Evolutionary conservation across 2,113 vertebrate genomes (phyloP).

Genomic region (Oreochromis tanganicae): DNA sequence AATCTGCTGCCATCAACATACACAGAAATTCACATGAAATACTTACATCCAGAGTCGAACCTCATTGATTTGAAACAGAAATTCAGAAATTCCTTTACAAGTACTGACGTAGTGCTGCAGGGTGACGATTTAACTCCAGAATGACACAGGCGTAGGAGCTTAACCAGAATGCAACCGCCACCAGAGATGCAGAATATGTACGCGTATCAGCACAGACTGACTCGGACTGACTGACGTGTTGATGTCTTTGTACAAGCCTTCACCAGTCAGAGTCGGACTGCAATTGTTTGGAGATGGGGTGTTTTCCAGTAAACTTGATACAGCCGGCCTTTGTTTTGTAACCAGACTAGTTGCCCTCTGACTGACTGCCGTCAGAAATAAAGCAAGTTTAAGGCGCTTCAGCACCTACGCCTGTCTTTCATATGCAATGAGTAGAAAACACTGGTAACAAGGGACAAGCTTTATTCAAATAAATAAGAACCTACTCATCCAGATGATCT

Average conservation of each 20-base stretch:
- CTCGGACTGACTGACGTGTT: fast-evolving
- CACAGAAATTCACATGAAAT: background rate
- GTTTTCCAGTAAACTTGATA: background rate
- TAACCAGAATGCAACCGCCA: background rate
- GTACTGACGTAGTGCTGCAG: background rate
- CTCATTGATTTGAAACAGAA: background rate
- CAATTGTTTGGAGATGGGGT: background rate
- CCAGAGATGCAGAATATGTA: background rate
- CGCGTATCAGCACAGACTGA: fast-evolving
- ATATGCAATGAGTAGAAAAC: background rate
- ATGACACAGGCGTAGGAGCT: background rate
- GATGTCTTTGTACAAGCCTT: background rate
- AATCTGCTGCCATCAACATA: background rate
- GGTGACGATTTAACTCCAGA: background rate
- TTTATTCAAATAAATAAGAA: background rate
- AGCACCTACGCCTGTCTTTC: background rate
- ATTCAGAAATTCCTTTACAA: background rate
- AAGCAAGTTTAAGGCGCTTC: background rate
- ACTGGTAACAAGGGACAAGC: background rate
- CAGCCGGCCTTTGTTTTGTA: fast-evolving
- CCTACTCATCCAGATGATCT: background rate
- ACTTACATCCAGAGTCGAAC: background rate
- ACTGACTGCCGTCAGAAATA: background rate
- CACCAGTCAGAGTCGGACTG: background rate
- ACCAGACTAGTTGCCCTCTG: background rate